Evolutionary conservation across 2,888 invertebrate genomes (phyloP), one percentile per base, ranked within the genome.

Genomic region (Venusia cambrica): DNA sequence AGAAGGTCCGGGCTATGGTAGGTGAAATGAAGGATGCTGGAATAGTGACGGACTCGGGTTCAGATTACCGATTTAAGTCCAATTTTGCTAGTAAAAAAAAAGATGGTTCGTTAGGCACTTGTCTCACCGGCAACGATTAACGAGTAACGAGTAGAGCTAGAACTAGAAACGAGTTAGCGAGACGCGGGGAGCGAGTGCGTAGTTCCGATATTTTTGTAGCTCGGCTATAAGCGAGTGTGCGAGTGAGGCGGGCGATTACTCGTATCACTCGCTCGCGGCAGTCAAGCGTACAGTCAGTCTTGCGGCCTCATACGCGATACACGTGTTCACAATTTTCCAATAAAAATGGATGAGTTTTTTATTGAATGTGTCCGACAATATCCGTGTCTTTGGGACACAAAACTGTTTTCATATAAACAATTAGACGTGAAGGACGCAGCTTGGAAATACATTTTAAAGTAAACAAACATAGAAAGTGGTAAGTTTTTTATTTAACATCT

Each of bases 301-400:
- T n/a, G n/a, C n/a, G n/a, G n/a, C n/a, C n/a, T n/a, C n/a, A n/a
- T n/a, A n/a, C n/a, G n/a, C n/a, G n/a, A n/a, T n/a, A n/a, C n/a
- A n/a, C n/a, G n/a, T n/a, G n/a, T n/a, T n/a, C n/a, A n/a, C n/a
- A n/a, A n/a, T n/a, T n/a, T n/a, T n/a, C n/a, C n/a, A n/a, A n/a
- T n/a, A n/a, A 31, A 15, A 4, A 16, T 16, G 3, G 16, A 16
- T 2, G 16, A 16, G 16, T 16, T 30, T 30, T 39, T 34, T 26
- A 39, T 39, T 30, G 34, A 39, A 30, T 39, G 34, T 34, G 26
- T 39, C 16, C 19, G 26, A 39, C 29, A 39, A 34, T 30, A 39
- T 39, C 39, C 34, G 2, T 39, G 34, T 34, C 30, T 39, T 20
- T 34, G 39, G 34, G 30, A 39, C 14, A 30, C 39, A 30, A 30